A percentile compares a stretch with the other conserved stretches of the same genome.
Conservation (phyloP, 2,797 vertebrate genomes). For the Carcharodon carcharias region DNA sequence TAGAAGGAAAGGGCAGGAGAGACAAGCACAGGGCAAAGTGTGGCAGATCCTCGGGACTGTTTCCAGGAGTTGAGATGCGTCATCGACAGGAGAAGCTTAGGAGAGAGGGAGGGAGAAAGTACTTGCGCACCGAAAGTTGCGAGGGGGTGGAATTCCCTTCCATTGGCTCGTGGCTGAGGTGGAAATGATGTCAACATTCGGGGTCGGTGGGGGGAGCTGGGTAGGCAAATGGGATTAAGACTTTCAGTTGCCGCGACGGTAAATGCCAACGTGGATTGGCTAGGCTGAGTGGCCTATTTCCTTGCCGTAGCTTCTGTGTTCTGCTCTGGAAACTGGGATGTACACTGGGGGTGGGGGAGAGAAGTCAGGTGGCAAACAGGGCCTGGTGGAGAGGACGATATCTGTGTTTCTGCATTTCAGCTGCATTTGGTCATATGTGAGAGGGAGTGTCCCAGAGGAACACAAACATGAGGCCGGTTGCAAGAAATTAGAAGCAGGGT, state of each 20-base stretch:
- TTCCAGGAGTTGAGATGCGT: not conserved
- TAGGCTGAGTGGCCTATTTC: not conserved
- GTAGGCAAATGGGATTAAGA: not conserved
- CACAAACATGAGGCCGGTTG: not conserved
- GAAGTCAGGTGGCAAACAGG: too few relatives aligned
- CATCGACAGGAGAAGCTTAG: not conserved
- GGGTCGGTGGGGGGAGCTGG: not conserved
- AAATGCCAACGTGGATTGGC: not conserved
- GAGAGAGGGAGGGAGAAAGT: not conserved
- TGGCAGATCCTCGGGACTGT: not conserved
- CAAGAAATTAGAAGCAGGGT: not conserved
- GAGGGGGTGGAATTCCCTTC: not conserved
- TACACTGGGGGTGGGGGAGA: too few relatives aligned
- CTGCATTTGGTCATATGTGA: not conserved
- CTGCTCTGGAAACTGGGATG: too few relatives aligned
- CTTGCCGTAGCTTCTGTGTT: too few relatives aligned
- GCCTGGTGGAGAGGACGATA: too few relatives aligned
- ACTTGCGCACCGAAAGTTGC: not conserved
- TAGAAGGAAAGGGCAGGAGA: not conserved
- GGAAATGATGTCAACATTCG: not conserved
- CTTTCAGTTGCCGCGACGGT: not conserved
- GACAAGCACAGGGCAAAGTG: not conserved
- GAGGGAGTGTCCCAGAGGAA: not conserved
- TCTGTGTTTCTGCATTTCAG: not conserved
- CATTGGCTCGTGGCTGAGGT: not conserved